Evolutionary conservation across 2,888 invertebrate genomes (phyloP).

Genomic region (Eudiplozoon nipponicum): DNA sequence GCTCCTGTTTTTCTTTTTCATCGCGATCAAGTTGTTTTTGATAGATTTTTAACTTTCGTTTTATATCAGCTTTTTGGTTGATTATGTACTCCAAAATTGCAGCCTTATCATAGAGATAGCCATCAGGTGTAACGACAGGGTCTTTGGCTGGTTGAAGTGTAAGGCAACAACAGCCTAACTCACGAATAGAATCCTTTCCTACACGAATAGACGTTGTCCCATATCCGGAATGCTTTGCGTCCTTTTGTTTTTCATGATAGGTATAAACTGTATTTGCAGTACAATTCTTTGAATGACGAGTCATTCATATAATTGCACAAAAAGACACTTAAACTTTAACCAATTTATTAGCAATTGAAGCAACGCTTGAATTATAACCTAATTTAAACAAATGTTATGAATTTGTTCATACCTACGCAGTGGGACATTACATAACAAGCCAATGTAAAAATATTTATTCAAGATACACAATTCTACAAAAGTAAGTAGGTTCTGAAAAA

Average conservation of each 20-base stretch:
- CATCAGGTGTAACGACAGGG: constrained; percentile 58
- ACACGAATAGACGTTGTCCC: constrained; percentile 37
- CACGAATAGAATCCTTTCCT: constrained; percentile 67
- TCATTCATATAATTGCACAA: constrained; percentile 23
- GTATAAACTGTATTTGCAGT: constrained; percentile 93
- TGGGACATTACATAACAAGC: too few relatives aligned
- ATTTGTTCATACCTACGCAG: too few relatives aligned
- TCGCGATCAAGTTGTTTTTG: constrained; percentile 50
- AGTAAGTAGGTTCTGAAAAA: too few relatives aligned
- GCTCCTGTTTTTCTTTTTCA: constrained; percentile 30
- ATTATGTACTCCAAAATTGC: constrained; percentile 72
- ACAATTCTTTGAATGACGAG: constrained; percentile 71
- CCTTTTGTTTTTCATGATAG: constrained; percentile 79
- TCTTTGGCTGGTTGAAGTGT: constrained; percentile 75
- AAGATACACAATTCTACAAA: too few relatives aligned
- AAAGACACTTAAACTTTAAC: background rate
- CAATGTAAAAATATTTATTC: too few relatives aligned
- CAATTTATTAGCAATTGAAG: too few relatives aligned
- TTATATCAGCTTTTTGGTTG: constrained; percentile 61
- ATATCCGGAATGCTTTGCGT: constrained; percentile 62
- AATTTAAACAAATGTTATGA: too few relatives aligned
- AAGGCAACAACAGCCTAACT: constrained; percentile 81
- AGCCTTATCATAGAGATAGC: constrained; percentile 77
- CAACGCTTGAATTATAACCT: too few relatives aligned
- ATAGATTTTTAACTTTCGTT: constrained; percentile 56